A percentile compares a stretch with the other conserved stretches of the same genome.
Evolutionary conservation across 1,140 invertebrate species (phyloP).

Genomic region (Stegodyphus dumicola): DNA sequence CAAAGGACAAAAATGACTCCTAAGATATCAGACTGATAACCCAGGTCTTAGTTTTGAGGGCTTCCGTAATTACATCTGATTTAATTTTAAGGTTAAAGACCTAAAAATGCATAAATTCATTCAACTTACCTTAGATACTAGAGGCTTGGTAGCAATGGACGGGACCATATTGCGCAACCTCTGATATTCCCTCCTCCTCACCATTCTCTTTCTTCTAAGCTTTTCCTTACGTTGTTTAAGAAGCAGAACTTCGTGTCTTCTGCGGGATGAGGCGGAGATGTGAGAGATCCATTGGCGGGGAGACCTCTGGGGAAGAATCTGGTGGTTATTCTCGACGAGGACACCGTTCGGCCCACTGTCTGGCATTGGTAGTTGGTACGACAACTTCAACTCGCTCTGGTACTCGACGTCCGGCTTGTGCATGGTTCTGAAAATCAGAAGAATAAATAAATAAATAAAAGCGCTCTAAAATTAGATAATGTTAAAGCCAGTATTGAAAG

Average conservation of each 20-base stretch:
- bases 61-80: too few species aligned
- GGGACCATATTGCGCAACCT: slow-evolving; percentile 62
- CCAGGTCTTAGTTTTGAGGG: too few species aligned
- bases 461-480: too few species aligned
- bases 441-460: neutral
- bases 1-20: too few species aligned
- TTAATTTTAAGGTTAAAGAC: too few species aligned
- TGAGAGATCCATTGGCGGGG: slow-evolving; percentile 32
- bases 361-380: neutral
- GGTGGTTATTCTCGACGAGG: slow-evolving; percentile 13
- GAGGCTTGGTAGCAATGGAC: slow-evolving; percentile 57
- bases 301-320: neutral
- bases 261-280: slow-evolving; percentile 36
- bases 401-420: slow-evolving; percentile 8
- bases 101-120: neutral
- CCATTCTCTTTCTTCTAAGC: slow-evolving; percentile 28
- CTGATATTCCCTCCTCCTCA: slow-evolving; percentile 58
- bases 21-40: too few species aligned
- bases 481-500: too few species aligned
- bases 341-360: neutral
- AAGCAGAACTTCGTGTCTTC: slow-evolving; percentile 28
- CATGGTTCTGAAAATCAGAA: neutral
- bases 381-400: slow-evolving; percentile 8
- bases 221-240: slow-evolving; percentile 43
- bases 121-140: slow-evolving; percentile 60